Evolutionary conservation across 2,797 vertebrate genomes (phyloP).

Genomic region (Ctenopoma multispine): DNA sequence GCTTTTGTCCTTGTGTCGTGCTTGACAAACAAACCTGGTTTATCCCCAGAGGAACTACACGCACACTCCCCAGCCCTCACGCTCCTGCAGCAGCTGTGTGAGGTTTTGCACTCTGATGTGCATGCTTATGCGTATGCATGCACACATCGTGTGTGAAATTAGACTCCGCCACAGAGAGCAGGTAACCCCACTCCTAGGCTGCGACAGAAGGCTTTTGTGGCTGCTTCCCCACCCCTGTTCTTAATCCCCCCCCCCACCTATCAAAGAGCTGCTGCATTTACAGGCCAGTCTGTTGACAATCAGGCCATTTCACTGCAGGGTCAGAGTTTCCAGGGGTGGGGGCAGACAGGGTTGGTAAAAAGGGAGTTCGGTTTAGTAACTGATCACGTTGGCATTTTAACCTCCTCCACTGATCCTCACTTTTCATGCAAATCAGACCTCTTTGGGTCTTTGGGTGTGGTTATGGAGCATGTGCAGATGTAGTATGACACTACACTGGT

Average conservation of each 20-base stretch:
- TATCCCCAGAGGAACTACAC: slow-evolving; percentile 54
- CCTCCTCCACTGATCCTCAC: slow-evolving; percentile 41
- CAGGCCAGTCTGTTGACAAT: slow-evolving; percentile 71
- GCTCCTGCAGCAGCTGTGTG: slow-evolving; percentile 39
- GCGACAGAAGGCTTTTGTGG: slow-evolving; percentile 85
- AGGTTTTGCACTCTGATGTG: slow-evolving; percentile 39
- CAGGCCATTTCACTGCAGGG: slow-evolving; percentile 70
- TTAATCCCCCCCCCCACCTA: slow-evolving; percentile 49
- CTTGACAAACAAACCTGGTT: slow-evolving; percentile 67
- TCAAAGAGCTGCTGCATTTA: slow-evolving; percentile 71
- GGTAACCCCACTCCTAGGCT: slow-evolving; percentile 78
- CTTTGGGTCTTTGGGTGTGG: slow-evolving; percentile 36
- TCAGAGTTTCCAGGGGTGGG: slow-evolving; percentile 56
- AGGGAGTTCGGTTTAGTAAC: slow-evolving; percentile 50
- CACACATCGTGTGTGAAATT: slow-evolving; percentile 86
- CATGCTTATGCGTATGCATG: slow-evolving; percentile 51
- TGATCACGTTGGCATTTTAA: slow-evolving; percentile 61
- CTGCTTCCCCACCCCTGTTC: slow-evolving; percentile 44
- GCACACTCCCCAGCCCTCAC: slow-evolving; percentile 14
- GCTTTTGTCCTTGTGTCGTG: slow-evolving; percentile 65
- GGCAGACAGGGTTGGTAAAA: slow-evolving; percentile 55
- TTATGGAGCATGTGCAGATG: slow-evolving; percentile 37
- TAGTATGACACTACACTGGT: slow-evolving; percentile 36
- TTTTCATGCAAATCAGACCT: slow-evolving; percentile 58
- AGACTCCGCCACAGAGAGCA: slow-evolving; percentile 70